These are phyloP conservation scores for Aphidoletes aphidimyza DNA, from an alignment of 2,888 invertebrate genomes.

Conservation along the genomic window DNA sequence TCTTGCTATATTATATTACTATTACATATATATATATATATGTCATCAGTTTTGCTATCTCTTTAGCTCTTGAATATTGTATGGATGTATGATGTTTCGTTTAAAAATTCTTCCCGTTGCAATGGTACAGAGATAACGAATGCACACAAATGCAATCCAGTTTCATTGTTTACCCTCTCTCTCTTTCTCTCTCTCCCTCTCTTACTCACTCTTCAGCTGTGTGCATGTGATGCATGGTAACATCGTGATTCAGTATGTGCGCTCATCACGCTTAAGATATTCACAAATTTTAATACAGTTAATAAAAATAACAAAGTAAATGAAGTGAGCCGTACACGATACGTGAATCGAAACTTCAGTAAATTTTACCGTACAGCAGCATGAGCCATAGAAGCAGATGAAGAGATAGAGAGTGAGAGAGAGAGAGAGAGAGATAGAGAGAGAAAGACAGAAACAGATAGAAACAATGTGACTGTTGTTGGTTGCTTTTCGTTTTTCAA, in stretches of 20 bases:
- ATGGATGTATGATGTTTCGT: background rate
- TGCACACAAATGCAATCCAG: conserved; percentile 34
- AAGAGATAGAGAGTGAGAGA: no score
- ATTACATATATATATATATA: no score
- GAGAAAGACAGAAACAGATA: no score
- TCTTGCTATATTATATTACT: no score
- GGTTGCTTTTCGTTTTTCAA: background rate
- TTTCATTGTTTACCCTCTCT: background rate
- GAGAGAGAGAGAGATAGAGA: no score
- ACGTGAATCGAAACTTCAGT: conserved; percentile 15
- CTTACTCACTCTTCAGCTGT: no score
- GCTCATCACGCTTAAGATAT: background rate
- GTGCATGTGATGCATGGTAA: background rate
- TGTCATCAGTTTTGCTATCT: no score
- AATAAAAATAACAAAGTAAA: conserved; percentile 49
- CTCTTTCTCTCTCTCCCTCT: no score
- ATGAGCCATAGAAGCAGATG: no score
- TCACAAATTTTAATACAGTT: conserved; percentile 15
- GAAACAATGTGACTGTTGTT: conserved; percentile 11
- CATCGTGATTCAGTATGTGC: no score
- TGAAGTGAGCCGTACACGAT: background rate
- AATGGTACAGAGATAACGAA: background rate
- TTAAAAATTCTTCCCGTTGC: background rate
- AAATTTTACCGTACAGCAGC: background rate
- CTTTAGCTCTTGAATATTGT: background rate